Evolutionary conservation across 2,113 vertebrate genomes (phyloP).

Genomic region (Crotalus horridus): DNA sequence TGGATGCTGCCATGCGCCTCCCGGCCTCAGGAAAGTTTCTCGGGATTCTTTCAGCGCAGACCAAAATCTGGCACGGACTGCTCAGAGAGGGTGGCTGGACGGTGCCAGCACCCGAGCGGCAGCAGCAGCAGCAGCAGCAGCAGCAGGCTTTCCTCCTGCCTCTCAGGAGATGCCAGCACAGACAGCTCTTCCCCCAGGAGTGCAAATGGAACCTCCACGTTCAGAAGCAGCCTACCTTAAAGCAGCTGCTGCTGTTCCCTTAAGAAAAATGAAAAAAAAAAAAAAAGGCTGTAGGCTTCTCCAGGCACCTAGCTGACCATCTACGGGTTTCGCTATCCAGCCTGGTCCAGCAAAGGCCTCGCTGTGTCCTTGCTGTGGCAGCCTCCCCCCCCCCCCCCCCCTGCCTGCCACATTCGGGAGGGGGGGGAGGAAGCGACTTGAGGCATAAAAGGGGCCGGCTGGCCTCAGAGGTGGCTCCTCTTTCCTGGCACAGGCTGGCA

Average conservation of each 20-base stretch:
- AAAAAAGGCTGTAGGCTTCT: neutral
- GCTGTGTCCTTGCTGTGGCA: too few species aligned
- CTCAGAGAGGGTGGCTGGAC: fast-evolving
- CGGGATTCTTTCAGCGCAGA: conserved; percentile 59
- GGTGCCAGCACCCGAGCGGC: neutral
- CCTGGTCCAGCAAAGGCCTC: neutral
- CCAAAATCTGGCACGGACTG: conserved; percentile 74
- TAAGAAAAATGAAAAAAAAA: neutral
- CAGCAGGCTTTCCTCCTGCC: neutral
- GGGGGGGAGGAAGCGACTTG: neutral
- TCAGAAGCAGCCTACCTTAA: neutral
- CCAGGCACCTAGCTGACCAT: neutral
- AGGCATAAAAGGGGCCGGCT: neutral
- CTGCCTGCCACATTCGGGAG: neutral
- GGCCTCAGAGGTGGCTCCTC: neutral
- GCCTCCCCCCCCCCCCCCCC: neutral
- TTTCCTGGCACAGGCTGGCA: neutral
- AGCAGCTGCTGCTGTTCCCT: neutral
- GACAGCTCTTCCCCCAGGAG: neutral
- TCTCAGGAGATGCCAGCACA: neutral
- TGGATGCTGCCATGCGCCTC: conserved; percentile 61
- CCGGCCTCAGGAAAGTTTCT: conserved; percentile 32
- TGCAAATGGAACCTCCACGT: neutral
- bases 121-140: neutral
- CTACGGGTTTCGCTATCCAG: neutral